Evolutionary conservation across 2,113 vertebrate species (phyloP), one percentile per base, ranked within the genome.

Genomic region (Pavo muticus): DNA sequence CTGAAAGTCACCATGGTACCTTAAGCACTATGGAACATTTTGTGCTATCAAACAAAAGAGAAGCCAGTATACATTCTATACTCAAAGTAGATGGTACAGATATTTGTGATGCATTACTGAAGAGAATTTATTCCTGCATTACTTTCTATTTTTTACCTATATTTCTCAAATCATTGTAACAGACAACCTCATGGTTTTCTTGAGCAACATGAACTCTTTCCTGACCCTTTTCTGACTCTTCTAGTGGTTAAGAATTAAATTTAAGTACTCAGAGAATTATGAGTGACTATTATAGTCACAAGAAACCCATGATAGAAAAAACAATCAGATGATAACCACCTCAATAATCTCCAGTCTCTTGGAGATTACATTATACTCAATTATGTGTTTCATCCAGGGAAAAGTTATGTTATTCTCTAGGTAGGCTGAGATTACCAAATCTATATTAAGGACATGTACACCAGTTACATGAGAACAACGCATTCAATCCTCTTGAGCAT

Each of bases 361-460:
- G 24, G 45, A 70, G 18, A 76, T 77, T n/a, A 39, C 20, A 8
- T 59, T 61, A 45, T 29, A 45, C 7, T 75, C 13, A 42, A 39
- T n/a, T 47, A 79, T 6, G 8, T 25, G 24, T 63, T 83, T 63
- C n/a, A 54, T 63, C 11, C 24, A 48, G 37, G 10, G 44, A 40
- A 60, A 52, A 90, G 44, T 27, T 39, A 12, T 35, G 35, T 27
- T 85, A 40, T 40, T 72, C 19, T 14, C 14, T 0, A 44, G 29
- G 19, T 25, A 76, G 48, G 29, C 24, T 50, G 60, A 73, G 27
- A 59, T 90, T 86, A 67, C 61, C 24, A 67, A 45, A 57, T 69
- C 57, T 67, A 1, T 72, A 30, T 52, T 52, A 91, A 64, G 59
- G 70, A 82, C 0, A 0, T 15, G 12, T 18, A 76, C 15, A 65